Conservation (phyloP, 2,113 vertebrate species). For the Vidua chalybeata region DNA sequence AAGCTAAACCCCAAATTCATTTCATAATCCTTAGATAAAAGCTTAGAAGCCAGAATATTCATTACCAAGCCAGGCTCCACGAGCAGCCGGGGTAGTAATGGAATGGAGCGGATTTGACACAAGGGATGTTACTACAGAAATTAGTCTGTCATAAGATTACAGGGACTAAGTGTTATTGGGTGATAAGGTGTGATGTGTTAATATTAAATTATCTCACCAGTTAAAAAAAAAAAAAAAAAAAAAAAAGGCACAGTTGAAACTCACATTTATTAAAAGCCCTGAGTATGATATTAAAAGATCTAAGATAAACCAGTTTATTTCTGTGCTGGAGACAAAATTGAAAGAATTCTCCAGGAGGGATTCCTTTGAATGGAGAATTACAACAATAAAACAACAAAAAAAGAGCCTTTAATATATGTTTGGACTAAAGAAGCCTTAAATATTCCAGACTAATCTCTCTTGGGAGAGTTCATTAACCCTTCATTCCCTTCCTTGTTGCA, state of each 20-base stretch:
- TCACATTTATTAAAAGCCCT: slow-evolving; percentile 66
- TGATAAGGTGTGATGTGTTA: slow-evolving; percentile 72
- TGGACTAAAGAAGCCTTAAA: slow-evolving; percentile 14
- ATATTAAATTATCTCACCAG: slow-evolving; percentile 65
- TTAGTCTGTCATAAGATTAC: slow-evolving; percentile 73
- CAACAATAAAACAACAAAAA: slow-evolving; percentile 45
- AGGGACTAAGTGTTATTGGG: slow-evolving; percentile 68
- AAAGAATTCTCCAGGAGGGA: slow-evolving; percentile 50
- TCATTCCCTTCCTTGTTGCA: not conserved
- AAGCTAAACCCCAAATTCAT: slow-evolving; percentile 62
- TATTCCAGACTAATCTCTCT: not conserved
- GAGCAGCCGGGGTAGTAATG: slow-evolving; percentile 24
- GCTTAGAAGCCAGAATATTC: slow-evolving; percentile 64
- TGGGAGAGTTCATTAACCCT: slow-evolving; percentile 26
- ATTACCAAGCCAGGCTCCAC: slow-evolving; percentile 11
- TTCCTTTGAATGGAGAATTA: slow-evolving; percentile 52
- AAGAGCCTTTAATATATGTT: slow-evolving; percentile 24
- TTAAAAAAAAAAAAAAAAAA: not conserved
- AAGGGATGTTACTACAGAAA: slow-evolving; percentile 65
- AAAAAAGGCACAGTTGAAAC: slow-evolving; percentile 41
- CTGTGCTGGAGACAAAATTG: slow-evolving; percentile 41
- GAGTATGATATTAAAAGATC: slow-evolving; percentile 70
- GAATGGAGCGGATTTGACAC: slow-evolving; percentile 66
- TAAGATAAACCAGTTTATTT: slow-evolving; percentile 65
- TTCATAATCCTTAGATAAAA: slow-evolving; percentile 73